phyloP scores from a whole-genome alignment of 2,797 vertebrate species.

The Propithecus deckenii region DNA sequence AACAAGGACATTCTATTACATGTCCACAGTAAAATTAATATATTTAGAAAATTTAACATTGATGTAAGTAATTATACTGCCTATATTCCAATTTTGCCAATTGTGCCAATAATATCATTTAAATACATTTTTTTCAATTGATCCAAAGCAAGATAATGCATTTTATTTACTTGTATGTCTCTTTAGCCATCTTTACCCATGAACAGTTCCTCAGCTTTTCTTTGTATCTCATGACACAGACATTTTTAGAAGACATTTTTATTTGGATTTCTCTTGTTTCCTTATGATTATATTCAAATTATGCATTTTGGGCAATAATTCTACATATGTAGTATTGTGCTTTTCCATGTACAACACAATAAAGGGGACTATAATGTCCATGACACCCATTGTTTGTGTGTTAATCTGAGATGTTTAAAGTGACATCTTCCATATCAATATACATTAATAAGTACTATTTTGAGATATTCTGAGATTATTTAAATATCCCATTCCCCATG shows the following conservation, averaged over 20 bases:
- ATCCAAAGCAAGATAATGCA: neutral
- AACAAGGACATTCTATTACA: neutral
- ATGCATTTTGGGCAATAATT: neutral
- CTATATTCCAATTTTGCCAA: neutral
- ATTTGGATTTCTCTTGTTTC: neutral
- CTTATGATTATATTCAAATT: neutral
- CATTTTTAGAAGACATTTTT: neutral
- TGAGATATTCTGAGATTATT: neutral
- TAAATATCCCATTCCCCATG: neutral
- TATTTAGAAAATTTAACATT: neutral
- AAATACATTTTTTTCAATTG: neutral
- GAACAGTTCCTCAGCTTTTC: neutral
- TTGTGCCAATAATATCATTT: neutral
- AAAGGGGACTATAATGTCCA: accelerated
- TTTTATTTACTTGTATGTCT: neutral
- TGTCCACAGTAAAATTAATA: neutral
- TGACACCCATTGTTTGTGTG: neutral
- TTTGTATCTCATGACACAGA: neutral
- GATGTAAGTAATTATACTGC: neutral
- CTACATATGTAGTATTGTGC: neutral
- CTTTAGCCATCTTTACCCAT: neutral
- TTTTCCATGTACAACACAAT: neutral
- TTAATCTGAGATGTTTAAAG: neutral
- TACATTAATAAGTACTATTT: neutral
- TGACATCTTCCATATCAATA: neutral